Conservation (phyloP, 1,140 invertebrate species). For the Aphis gossypii region DNA sequence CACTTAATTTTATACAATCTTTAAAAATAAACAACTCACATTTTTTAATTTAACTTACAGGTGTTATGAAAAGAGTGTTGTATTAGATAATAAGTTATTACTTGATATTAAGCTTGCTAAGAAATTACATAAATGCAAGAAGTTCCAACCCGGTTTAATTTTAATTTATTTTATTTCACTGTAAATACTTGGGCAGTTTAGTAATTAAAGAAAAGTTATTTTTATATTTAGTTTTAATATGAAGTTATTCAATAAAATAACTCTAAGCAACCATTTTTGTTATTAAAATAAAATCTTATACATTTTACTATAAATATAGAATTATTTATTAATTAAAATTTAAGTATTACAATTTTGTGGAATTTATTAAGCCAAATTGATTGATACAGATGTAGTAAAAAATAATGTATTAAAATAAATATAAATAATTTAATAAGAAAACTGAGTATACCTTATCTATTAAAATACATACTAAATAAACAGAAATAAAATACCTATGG, state of each 20-base stretch:
- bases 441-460: neutral
- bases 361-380: neutral
- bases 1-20: neutral
- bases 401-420: neutral
- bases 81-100: neutral
- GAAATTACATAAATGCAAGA: neutral
- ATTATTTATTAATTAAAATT: neutral
- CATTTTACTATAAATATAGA: neutral
- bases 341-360: neutral
- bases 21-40: neutral
- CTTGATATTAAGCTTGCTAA: neutral
- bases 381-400: neutral
- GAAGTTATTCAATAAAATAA: neutral
- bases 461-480: neutral
- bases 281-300: neutral
- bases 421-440: neutral
- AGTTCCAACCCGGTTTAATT: neutral
- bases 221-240: neutral
- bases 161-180: neutral
- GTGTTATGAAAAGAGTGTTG: neutral
- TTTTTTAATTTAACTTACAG: neutral
- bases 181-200: too few relatives aligned
- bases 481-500: neutral
- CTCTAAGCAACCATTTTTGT: neutral
- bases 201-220: neutral